These are phyloP conservation scores for Diadumene lineata DNA, from an alignment of 92 coral and sea anemone species.

Conservation along the genomic window DNA sequence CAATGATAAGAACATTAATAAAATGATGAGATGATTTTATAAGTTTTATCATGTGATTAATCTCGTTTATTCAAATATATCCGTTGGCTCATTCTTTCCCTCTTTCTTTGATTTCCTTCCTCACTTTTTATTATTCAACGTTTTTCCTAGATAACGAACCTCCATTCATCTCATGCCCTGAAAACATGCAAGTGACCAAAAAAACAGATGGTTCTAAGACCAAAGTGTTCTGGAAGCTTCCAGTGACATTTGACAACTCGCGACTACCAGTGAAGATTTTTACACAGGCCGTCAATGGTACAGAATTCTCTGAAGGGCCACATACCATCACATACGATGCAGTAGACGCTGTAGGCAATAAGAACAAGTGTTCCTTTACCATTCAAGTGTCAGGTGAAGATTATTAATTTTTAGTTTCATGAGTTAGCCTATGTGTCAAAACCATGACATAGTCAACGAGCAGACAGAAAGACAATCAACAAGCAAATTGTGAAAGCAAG, in stretches of 20 bases:
- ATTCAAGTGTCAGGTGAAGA: conserved; percentile 73
- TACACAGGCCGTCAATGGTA: conserved; percentile 68
- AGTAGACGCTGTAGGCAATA: conserved; percentile 61
- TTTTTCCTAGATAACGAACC: conserved; percentile 75
- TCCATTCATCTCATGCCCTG: conserved; percentile 76
- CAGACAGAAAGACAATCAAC: too few species aligned
- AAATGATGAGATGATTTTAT: too few species aligned
- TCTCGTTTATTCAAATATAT: too few species aligned
- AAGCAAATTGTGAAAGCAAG: too few species aligned
- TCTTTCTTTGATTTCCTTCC: too few species aligned
- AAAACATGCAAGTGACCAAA: conserved; percentile 60
- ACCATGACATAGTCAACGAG: too few species aligned
- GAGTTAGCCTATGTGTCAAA: too few species aligned
- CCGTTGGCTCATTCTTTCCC: too few species aligned
- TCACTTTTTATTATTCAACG: too few species aligned
- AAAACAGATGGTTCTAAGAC: conserved; percentile 6
- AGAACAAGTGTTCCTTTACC: conserved; percentile 63
- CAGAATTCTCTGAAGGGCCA: conserved; percentile 58
- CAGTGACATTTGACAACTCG: conserved; percentile 79
- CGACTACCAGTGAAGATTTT: conserved; percentile 59
- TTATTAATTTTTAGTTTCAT: too few species aligned
- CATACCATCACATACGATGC: conserved; percentile 70
- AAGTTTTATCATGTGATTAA: too few species aligned
- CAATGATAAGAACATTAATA: too few species aligned
- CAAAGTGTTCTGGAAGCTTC: conserved; percentile 72